A percentile compares a stretch with the other conserved stretches of the same genome.
Conservation (phyloP, 1,140 invertebrate genomes). For the Meteorus sp. region DNA sequence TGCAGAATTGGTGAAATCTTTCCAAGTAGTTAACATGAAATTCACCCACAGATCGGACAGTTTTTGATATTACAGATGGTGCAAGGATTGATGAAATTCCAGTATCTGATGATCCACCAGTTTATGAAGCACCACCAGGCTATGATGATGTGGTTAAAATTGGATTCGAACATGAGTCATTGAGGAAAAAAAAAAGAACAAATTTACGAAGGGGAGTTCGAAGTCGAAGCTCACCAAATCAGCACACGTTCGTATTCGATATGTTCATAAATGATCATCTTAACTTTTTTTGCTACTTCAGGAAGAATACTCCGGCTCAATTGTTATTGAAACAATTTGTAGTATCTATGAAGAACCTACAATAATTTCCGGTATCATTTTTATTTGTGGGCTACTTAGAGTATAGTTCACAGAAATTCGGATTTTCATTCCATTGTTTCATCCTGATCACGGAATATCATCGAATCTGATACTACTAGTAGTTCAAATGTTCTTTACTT, state of each 20-base stretch:
- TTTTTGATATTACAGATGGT: constrained; percentile 54
- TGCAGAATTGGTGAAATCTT: background rate
- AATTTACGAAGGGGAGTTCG: constrained; percentile 20
- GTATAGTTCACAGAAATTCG: too few relatives aligned
- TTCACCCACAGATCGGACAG: constrained; percentile 41
- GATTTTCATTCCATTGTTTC: too few relatives aligned
- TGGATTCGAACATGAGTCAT: constrained; percentile 44
- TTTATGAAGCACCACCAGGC: constrained; percentile 71
- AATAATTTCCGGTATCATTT: too few relatives aligned
- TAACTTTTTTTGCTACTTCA: too few relatives aligned
- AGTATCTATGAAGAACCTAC: too few relatives aligned
- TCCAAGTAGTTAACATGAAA: constrained; percentile 19
- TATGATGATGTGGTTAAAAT: constrained; percentile 72
- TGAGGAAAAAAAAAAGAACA: constrained; percentile 34
- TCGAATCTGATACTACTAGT: too few relatives aligned
- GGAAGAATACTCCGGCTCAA: too few relatives aligned
- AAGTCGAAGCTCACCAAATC: constrained; percentile 37
- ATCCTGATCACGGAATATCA: too few relatives aligned
- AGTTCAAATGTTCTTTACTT: too few relatives aligned
- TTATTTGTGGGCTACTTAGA: too few relatives aligned
- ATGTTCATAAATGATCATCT: too few relatives aligned
- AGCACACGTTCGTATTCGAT: constrained; percentile 48
- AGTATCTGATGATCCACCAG: constrained; percentile 66
- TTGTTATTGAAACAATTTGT: too few relatives aligned
- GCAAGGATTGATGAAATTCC: constrained; percentile 61